These are phyloP conservation scores for Lamellibrachia luymesi DNA, from an alignment of 1,140 invertebrate genomes.

Conservation along the genomic window DNA sequence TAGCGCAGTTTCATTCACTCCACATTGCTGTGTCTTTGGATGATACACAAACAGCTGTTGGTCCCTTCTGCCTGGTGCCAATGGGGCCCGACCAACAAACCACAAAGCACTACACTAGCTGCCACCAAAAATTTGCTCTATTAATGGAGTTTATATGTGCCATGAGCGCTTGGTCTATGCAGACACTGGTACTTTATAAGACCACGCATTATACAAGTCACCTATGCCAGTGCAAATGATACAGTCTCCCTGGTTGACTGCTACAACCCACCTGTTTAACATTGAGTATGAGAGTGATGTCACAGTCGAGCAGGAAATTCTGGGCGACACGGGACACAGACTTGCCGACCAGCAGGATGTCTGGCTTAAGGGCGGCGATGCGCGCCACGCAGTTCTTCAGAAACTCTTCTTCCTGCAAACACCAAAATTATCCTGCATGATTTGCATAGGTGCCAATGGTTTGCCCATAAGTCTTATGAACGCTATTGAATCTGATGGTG, in stretches of 20 bases:
- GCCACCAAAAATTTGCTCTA: too few relatives aligned
- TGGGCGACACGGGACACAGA: conserved; percentile 86
- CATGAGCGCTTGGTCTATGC: background rate
- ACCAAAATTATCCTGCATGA: too few relatives aligned
- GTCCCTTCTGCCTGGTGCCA: too few relatives aligned
- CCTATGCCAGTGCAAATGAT: too few relatives aligned
- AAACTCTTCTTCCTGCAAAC: conserved; percentile 79
- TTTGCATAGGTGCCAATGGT: too few relatives aligned
- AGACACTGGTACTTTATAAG: background rate
- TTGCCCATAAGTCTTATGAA: background rate
- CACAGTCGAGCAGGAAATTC: conserved; percentile 75
- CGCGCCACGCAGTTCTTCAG: conserved; percentile 83
- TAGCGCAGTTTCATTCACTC: too few relatives aligned
- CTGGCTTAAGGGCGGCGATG: conserved; percentile 79
- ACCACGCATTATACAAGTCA: background rate
- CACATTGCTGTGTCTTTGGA: too few relatives aligned
- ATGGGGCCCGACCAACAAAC: too few relatives aligned
- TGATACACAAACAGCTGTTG: too few relatives aligned
- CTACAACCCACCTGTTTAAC: conserved; percentile 67
- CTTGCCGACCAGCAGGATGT: conserved; percentile 86
- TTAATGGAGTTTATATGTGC: too few relatives aligned
- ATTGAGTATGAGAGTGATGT: conserved; percentile 84
- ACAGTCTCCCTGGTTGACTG: too few relatives aligned
- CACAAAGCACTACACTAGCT: too few relatives aligned
- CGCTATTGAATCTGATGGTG: background rate